Conservation (phyloP, 53 echinoderm and acorn worm genomes). For the Apostichopus leukothele region DNA sequence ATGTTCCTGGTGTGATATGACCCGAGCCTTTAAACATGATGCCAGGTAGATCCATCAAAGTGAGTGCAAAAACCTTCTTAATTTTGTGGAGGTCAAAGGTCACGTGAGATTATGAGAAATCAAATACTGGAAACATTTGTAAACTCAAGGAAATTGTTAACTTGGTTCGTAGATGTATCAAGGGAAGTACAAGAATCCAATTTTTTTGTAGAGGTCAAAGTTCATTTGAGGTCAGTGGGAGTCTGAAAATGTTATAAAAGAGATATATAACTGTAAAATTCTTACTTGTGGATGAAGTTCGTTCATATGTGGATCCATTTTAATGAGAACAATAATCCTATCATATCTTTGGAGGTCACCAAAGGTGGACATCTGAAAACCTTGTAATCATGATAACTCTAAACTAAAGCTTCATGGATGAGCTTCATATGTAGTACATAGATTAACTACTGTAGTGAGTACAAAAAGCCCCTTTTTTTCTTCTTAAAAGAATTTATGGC, state of each 20-base stretch:
- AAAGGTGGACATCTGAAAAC: too few species aligned
- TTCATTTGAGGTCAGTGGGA: not conserved
- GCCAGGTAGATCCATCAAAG: not conserved
- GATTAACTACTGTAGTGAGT: too few species aligned
- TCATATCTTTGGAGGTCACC: not conserved
- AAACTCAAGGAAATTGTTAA: not conserved
- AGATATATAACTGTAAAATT: too few species aligned
- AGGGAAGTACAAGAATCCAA: not conserved
- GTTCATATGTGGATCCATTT: not conserved
- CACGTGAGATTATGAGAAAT: not conserved
- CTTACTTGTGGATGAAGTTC: not conserved
- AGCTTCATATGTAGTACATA: too few species aligned
- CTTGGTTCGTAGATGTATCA: not conserved
- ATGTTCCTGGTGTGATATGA: too few species aligned
- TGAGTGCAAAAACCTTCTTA: not conserved
- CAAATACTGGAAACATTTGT: not conserved
- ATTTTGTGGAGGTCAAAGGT: conserved; percentile 12
- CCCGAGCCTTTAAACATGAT: not conserved
- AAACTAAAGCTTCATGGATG: too few species aligned
- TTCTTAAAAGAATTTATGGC: too few species aligned
- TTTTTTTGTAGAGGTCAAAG: conserved; percentile 9
- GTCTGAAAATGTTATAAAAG: not conserved
- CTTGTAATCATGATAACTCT: too few species aligned
- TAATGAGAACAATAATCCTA: not conserved
- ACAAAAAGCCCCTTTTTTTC: too few species aligned